Evolutionary conservation across 1,140 invertebrate genomes (phyloP).

Genomic region (Bursaphelenchus mucronatus): DNA sequence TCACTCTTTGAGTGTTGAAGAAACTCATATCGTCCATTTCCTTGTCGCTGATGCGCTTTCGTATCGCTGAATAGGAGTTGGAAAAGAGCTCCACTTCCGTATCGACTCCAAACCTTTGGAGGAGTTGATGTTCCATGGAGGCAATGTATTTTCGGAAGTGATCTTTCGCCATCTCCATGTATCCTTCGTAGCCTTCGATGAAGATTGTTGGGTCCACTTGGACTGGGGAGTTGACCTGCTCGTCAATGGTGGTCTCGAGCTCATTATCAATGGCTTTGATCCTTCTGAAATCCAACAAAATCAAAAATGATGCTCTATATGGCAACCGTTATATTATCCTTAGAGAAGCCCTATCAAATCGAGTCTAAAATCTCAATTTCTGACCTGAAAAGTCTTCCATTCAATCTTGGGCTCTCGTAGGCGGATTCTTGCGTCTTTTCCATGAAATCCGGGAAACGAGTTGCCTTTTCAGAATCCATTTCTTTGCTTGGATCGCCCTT

Average conservation of each 20-base stretch:
- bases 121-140: conserved; percentile 33
- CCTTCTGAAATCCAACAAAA: conserved; percentile 22
- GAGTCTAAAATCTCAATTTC: too few relatives aligned
- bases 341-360: neutral
- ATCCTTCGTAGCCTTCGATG: neutral
- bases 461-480: conserved; percentile 29
- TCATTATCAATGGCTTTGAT: conserved; percentile 44
- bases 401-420: conserved; percentile 48
- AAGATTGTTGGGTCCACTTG: conserved; percentile 3
- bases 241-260: conserved; percentile 13
- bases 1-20: conserved; percentile 39
- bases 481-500: conserved; percentile 23
- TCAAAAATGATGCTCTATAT: conserved; percentile 1
- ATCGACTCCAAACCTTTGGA: conserved; percentile 50
- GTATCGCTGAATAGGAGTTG: conserved; percentile 24
- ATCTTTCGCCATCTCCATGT: conserved; percentile 8
- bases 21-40: conserved; percentile 41
- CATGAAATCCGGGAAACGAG: conserved; percentile 55
- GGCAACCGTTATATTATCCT: neutral
- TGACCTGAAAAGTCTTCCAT: conserved; percentile 53
- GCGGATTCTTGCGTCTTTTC: conserved; percentile 47
- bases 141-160: conserved; percentile 12
- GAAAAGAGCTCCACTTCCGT: conserved; percentile 50
- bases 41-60: conserved; percentile 33
- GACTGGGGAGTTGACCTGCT: conserved; percentile 6